Conservation (phyloP, 1,140 invertebrate genomes). For the Nasonia giraulti region DNA sequence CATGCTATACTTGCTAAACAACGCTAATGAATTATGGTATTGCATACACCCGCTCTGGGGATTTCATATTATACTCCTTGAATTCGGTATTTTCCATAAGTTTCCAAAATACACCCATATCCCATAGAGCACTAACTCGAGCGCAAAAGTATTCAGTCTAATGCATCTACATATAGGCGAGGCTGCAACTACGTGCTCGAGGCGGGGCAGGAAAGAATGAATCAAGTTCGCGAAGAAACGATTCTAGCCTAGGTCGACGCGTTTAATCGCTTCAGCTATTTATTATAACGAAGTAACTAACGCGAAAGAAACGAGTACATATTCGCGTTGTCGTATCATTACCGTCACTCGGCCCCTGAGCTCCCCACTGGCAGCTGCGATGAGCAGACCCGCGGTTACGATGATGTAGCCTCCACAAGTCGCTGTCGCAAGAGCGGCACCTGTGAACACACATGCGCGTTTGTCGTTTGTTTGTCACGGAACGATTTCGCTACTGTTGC, state of each 20-base stretch:
- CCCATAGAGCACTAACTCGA: too few species aligned
- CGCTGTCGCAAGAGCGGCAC: conserved; percentile 73
- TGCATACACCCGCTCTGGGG: too few species aligned
- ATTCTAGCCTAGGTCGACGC: background rate
- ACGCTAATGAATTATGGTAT: background rate
- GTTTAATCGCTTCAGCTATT: background rate
- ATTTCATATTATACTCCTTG: too few species aligned
- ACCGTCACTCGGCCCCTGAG: conserved; percentile 79
- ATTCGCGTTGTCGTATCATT: conserved; percentile 51
- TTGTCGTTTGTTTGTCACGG: conserved; percentile 12
- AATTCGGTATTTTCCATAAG: background rate
- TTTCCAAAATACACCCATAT: background rate
- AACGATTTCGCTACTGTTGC: background rate
- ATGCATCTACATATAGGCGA: background rate
- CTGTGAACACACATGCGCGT: conserved; percentile 57
- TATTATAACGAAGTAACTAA: background rate
- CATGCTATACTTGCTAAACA: background rate
- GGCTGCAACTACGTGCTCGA: background rate
- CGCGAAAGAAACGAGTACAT: background rate
- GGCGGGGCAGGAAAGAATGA: conserved; percentile 46
- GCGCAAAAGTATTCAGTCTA: too few species aligned
- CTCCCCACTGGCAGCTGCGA: conserved; percentile 80
- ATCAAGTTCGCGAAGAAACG: conserved; percentile 33
- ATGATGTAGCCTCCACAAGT: conserved; percentile 81
- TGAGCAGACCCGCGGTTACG: conserved; percentile 80